Percentiles rank a stretch among this genome's conserved stretches.
Conservation (phyloP, 2,113 vertebrate genomes). For the Ploceus nigricollis region DNA sequence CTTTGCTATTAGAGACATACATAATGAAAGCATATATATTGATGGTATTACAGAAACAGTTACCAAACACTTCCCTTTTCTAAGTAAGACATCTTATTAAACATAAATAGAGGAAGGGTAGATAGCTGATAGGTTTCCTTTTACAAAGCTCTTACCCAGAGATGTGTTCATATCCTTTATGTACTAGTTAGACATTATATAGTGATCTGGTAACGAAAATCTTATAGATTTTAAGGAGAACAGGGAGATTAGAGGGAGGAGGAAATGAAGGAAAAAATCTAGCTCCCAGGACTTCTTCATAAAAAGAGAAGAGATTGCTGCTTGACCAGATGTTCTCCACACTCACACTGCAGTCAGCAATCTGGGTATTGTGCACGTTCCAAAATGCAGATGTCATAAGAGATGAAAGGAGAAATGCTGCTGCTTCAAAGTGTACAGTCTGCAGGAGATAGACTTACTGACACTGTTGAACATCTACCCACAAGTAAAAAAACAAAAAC, state of each 20-base stretch:
- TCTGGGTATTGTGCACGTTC: background rate
- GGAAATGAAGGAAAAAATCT: background rate
- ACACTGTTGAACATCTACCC: background rate
- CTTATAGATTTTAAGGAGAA: background rate
- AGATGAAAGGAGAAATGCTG: background rate
- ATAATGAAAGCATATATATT: background rate
- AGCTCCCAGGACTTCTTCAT: background rate
- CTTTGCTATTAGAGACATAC: background rate
- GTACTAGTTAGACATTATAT: background rate
- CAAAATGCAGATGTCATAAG: background rate
- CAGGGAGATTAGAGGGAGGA: background rate
- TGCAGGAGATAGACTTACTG: background rate
- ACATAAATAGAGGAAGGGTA: background rate
- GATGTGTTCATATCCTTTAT: background rate
- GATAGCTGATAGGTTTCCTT: background rate
- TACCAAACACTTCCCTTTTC: background rate
- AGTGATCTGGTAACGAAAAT: background rate
- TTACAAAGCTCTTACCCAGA: background rate
- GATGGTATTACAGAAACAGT: background rate
- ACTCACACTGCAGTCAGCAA: background rate
- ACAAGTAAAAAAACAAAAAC: background rate
- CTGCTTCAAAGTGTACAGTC: background rate
- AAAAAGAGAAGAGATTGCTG: background rate
- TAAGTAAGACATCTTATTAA: background rate
- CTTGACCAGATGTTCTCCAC: background rate